Percentiles rank a stretch among this genome's conserved stretches.
phyloP scores from a whole-genome alignment of 2,888 invertebrate species.

The Eueremaeus valkanovi region DNA sequence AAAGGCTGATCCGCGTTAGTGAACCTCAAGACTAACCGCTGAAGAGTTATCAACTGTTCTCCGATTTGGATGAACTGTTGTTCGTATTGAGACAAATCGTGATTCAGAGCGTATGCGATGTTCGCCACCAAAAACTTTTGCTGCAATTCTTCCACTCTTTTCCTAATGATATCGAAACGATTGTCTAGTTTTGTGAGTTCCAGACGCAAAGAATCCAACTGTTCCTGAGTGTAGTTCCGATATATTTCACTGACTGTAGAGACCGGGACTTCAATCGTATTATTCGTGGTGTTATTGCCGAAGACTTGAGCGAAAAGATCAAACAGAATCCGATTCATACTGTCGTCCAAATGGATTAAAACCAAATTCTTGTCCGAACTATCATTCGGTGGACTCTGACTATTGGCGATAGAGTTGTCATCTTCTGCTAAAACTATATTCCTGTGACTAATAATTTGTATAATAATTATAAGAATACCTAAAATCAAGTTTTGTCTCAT shows the following conservation, averaged over 20 bases:
- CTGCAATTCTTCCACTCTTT: not conserved
- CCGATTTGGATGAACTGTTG: conserved; percentile 5
- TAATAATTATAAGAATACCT: not conserved
- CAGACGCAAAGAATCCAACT: not conserved
- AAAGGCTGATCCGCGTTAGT: not conserved
- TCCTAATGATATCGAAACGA: conserved; percentile 10
- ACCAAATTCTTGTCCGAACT: not conserved
- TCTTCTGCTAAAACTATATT: not conserved
- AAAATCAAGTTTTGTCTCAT: not conserved
- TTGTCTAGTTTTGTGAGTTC: conserved; percentile 6
- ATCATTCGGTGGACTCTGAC: not conserved
- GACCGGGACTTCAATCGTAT: conserved; percentile 18
- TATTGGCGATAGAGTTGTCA: not conserved
- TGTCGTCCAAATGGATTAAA: conserved; percentile 6
- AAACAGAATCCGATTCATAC: conserved; percentile 16
- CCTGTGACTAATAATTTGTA: not conserved
- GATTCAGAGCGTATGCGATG: not conserved
- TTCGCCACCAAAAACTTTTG: not conserved
- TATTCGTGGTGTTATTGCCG: not conserved
- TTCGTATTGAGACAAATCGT: conserved; percentile 4
- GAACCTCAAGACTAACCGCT: not conserved
- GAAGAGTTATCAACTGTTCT: conserved; percentile 3
- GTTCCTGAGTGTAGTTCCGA: conserved; percentile 31
- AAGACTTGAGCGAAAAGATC: conserved; percentile 14
- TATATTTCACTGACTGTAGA: not conserved